Conservation (phyloP, 2,797 vertebrate species). For the Acipenser ruthenus region DNA sequence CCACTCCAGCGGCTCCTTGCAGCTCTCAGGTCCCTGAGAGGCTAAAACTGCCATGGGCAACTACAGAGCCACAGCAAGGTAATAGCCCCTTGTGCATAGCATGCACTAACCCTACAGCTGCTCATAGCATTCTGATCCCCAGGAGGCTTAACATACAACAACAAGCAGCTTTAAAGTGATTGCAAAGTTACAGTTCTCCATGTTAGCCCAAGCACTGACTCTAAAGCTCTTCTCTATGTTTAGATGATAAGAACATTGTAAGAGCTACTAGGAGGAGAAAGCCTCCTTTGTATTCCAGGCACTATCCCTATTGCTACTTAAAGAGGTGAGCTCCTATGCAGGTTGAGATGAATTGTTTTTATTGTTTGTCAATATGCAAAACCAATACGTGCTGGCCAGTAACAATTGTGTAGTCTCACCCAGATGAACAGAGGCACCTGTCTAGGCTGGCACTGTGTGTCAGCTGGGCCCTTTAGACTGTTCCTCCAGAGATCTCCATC, state of each 20-base stretch:
- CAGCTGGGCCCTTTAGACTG: too few species aligned
- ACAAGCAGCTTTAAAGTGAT: neutral
- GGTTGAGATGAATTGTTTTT: too few species aligned
- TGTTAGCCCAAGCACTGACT: neutral
- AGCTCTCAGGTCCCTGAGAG: neutral
- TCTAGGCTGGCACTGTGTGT: too few species aligned
- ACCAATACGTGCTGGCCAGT: too few species aligned
- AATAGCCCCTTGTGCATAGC: neutral
- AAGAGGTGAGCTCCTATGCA: too few species aligned
- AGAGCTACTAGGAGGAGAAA: neutral
- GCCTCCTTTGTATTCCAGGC: too few species aligned
- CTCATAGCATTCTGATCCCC: neutral
- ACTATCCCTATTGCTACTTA: too few species aligned
- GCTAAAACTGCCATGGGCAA: neutral
- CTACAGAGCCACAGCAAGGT: neutral
- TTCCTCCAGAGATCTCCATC: too few species aligned
- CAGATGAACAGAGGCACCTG: too few species aligned
- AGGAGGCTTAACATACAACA: neutral
- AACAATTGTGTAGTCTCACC: too few species aligned
- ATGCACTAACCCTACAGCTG: neutral
- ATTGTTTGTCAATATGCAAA: too few species aligned
- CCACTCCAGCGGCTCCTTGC: neutral
- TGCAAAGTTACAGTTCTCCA: neutral
- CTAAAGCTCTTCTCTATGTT: neutral
- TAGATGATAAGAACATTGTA: neutral